Conservation (phyloP, 2,113 vertebrate genomes). For the Galbula dea region DNA sequence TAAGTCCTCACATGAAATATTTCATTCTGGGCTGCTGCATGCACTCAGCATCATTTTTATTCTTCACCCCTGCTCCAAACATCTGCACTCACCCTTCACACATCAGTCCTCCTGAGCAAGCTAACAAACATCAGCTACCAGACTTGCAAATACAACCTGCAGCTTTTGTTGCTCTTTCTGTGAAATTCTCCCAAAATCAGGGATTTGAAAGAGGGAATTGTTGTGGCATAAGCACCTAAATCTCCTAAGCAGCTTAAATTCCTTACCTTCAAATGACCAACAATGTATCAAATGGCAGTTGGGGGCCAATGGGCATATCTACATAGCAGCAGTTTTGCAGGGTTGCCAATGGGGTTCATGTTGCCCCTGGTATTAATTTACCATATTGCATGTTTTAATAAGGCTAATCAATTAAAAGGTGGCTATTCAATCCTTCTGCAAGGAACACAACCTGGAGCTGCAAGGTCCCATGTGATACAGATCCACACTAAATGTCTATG, state of each 20-base stretch:
- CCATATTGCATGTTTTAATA: neutral
- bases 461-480: neutral
- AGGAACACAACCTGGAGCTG: neutral
- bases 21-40: constrained; percentile 32
- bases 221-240: neutral
- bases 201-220: neutral
- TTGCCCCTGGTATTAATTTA: constrained; percentile 14
- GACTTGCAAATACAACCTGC: neutral
- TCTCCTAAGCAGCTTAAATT: neutral
- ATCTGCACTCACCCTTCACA: constrained; percentile 8
- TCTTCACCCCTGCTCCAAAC: neutral
- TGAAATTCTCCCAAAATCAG: neutral
- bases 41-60: constrained; percentile 24
- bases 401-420: neutral
- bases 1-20: neutral
- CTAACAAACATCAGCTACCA: neutral
- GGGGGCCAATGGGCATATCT: neutral
- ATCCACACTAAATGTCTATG: accelerated
- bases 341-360: neutral
- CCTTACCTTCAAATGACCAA: neutral
- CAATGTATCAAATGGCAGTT: neutral
- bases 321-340: neutral
- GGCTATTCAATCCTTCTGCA: neutral
- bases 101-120: neutral
- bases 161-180: neutral